These are phyloP conservation scores for Diarsia dahlii DNA, from an alignment of 2,888 invertebrate genomes.

Conservation along the genomic window DNA sequence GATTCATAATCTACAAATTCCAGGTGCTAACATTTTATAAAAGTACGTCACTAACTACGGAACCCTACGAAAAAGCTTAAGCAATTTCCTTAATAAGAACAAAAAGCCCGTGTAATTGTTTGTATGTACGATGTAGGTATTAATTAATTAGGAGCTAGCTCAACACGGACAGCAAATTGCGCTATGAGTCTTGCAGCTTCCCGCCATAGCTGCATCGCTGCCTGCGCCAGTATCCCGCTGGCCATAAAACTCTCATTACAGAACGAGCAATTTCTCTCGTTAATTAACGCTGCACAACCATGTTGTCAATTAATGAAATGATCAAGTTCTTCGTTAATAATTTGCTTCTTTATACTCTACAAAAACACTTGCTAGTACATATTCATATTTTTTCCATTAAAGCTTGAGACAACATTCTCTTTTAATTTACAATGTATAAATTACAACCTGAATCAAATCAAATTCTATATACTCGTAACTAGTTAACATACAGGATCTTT, in stretches of 20 bases:
- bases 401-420: constrained; percentile 25
- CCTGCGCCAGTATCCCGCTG: constrained; percentile 67
- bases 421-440: constrained; percentile 33
- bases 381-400: constrained; percentile 8
- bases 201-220: constrained; percentile 36
- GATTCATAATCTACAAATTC: not conserved
- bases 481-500: constrained; percentile 26
- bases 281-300: constrained; percentile 79
- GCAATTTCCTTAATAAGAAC: constrained; percentile 43
- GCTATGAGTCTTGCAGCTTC: constrained; percentile 74
- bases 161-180: constrained; percentile 75
- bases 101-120: constrained; percentile 66
- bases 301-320: constrained; percentile 75
- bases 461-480: constrained; percentile 9
- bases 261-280: constrained; percentile 79
- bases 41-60: not conserved
- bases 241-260: constrained; percentile 81
- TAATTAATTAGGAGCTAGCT: constrained; percentile 76
- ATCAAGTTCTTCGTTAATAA: constrained; percentile 64
- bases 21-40: not conserved
- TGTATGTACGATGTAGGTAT: constrained; percentile 72
- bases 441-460: constrained; percentile 22
- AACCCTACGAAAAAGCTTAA: constrained; percentile 12
- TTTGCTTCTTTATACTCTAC: constrained; percentile 43
- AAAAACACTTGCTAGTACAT: not conserved